These are phyloP conservation scores for Anaspis maculata DNA, from an alignment of 2,888 invertebrate species.

Conservation along the genomic window DNA sequence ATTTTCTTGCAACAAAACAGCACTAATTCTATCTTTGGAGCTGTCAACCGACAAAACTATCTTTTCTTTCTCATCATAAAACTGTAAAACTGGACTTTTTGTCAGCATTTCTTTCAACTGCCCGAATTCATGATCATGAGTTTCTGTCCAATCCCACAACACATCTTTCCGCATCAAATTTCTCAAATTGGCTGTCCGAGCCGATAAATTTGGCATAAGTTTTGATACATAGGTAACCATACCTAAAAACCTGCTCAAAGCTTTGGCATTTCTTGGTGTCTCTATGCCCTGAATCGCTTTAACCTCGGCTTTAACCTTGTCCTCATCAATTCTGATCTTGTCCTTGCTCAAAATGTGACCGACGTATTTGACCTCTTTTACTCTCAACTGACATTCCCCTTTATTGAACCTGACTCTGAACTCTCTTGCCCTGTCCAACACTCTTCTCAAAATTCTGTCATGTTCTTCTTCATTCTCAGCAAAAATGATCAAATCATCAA, in stretches of 20 bases:
- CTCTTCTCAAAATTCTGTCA: conserved; percentile 14
- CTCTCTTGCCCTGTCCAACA: conserved; percentile 16
- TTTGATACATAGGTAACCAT: conserved; percentile 7
- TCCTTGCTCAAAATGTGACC: conserved; percentile 21
- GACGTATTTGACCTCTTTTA: conserved; percentile 20
- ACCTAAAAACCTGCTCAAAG: conserved; percentile 8
- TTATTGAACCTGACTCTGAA: conserved; percentile 17
- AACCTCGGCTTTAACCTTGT: conserved; percentile 4
- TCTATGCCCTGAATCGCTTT: conserved; percentile 8
- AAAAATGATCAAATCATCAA: conserved; percentile 22
- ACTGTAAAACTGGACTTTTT: conserved; percentile 4
- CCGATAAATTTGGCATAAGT: conserved; percentile 9
- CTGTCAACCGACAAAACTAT: conserved; percentile 17
- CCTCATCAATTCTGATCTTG: conserved; percentile 5
- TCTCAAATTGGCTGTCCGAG: conserved; percentile 4
- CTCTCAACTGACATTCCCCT: conserved; percentile 18
- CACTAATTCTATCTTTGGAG: conserved; percentile 15
- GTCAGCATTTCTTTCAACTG: conserved; percentile 4
- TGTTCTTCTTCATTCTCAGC: conserved; percentile 19
- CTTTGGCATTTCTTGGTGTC: conserved; percentile 5
- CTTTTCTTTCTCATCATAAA: conserved; percentile 2
- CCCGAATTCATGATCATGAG: conserved; percentile 4
- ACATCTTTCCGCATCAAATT: conserved; percentile 5
- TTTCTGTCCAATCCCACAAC: conserved; percentile 3
- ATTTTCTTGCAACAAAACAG: conserved; percentile 21